Evolutionary conservation across 2,888 invertebrate genomes (phyloP), one percentile per base, ranked within the genome.

Genomic region (Athalia circularis): DNA sequence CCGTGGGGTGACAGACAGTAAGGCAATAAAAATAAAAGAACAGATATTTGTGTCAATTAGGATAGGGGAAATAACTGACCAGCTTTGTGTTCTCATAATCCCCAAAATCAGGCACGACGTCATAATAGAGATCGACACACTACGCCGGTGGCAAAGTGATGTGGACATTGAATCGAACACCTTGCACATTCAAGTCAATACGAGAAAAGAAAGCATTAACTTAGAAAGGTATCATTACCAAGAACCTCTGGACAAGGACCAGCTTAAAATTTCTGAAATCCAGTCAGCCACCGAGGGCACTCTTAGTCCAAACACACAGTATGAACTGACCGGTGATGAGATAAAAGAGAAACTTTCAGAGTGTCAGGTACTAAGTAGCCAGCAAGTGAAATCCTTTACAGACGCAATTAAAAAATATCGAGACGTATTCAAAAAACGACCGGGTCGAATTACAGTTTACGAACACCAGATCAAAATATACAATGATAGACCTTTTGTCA

Each of bases 381-480:
- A 5, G 8, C 47, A 65, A 8, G 5, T 65, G 48, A 13, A 13
- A 3, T n/a, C 48, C 3, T 65, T 65, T 3, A 29, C 52, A 3
- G 4, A 13, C 0, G 5, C 43, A 11, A 5, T 52, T 1, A 15
- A n/a, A 4, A 29, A 54, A 29, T 70, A 54, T 11, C 48, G 50
- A 43, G 45, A 52, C n/a, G 11, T 77, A 9, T 77, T 77, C 13
- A 13, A 4, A 0, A 77, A 65, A 65, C 4, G 15, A 8, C 77
- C 59, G 5, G 77, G 54, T 6, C 6, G 65, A 65, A 45, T 77
- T 11, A 6, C 11, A 0, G 15, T 50, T 5, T 77, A 77, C 1
- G 65, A 77, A 57, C 77, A 67, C 4, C 9, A 45, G 6, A 43
- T 77, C 4, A 70, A 70, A 43, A 54, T 70, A 1, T 70, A 70